Evolutionary conservation across 2,888 invertebrate species (phyloP), one percentile per base, ranked within the genome.

Genomic region (Drosophila trichaetosa): DNA sequence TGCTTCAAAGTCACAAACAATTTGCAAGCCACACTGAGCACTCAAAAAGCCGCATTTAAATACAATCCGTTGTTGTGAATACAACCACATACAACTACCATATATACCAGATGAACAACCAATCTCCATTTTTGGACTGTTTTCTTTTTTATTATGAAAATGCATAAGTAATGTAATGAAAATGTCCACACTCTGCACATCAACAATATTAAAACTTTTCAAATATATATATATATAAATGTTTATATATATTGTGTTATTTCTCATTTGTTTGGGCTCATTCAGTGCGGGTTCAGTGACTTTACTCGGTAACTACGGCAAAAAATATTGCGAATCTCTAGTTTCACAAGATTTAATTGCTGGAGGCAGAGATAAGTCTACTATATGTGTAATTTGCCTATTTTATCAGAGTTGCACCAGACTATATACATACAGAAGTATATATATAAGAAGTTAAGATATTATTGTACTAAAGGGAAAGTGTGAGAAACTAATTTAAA

Each of bases 41-140:
- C 83, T 81, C 84, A 89, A 88, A 87, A 87, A 80, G 79, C 84
- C 86, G 84, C 85, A 87, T 82, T 87, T 77, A 85, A 83, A 77
- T 63, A 85, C 65, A 85, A 69, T 24, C 72, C 63, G 76, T 81
- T 83, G 85, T 85, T 73, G 33, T 68, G 56, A 70, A 68, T 66
- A 73, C 58, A 59, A 40, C 27, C 54, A 13, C 42, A 16, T 18
- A 31, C 11, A 49, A 18, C 10, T n/a, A 6, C 36, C 57, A 46
- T 18, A 46, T 18, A 40, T 40, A 7, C 27, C 49, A 38, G 36
- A 52, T 42, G 67, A 51, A 57, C 64, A 57, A 62, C 59, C 27
- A 54, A 63, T 62, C 66, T 40, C 52, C 62, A 77, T 56, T 70
- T 70, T 62, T 8, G 24, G 71, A 56, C 69, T 54, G n/a, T 73